Evolutionary conservation across 1,140 invertebrate species (phyloP), one percentile per base, ranked within the genome.

Genomic region (Oedothorax gibbosus): DNA sequence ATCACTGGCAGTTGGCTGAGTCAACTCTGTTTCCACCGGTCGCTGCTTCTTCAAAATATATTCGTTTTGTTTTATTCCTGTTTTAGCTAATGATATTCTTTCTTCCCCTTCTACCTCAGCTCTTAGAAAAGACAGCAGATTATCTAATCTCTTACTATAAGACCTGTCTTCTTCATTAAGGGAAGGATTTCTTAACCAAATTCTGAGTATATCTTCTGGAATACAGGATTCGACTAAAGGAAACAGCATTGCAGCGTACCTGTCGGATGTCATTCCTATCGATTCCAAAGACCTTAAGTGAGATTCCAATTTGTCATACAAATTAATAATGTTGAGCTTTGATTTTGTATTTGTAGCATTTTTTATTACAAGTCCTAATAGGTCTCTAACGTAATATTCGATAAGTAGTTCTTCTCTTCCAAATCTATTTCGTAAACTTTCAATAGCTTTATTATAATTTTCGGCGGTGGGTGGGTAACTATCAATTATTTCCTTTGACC

Each of bases 171-270:
- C n/a, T n/a, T n/a, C n/a, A n/a, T n/a, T n/a, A n/a, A n/a, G n/a
- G n/a, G n/a, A n/a, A n/a, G n/a, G n/a, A n/a, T n/a, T n/a, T n/a
- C n/a, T n/a, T n/a, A n/a, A n/a, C n/a, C n/a, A 89, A 0, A 85
- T 83, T n/a, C 86, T 65, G 35, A 90, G 80, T 15, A 88, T 66
- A 0, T 89, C 87, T 57, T 88, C 87, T n/a, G 89, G 89, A 7
- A 90, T 53, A 51, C 88, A 87, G 0, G 89, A 90, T 82, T 90
- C 80, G 5, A 89, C 88, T 35, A 90, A 66, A 0, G 89, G 88
- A 14, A 87, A 88, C 7, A 90, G 54, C 77, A 88, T 87, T 0
- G 88, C 86, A 0, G 88, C 87, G 77, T 88, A 89, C 68, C 88
- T 89, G 20, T 88, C 87, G 21, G 86, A 87, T 20, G 87, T 88